Evolutionary conservation across 1,140 invertebrate species (phyloP).

Genomic region (Drosophila rhopaloa): DNA sequence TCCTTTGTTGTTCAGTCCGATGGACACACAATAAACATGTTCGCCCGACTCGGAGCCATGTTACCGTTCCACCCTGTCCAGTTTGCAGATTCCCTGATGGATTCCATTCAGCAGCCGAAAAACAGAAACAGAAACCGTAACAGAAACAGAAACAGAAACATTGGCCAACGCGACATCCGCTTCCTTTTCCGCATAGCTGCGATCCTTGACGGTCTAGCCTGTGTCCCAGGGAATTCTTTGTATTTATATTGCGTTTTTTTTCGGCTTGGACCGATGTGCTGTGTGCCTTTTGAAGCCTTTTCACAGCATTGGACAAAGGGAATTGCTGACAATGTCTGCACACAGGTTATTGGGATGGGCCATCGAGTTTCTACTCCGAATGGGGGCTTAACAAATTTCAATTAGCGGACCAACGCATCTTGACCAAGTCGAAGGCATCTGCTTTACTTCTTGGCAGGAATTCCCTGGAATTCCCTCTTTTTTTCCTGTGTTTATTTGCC

Average conservation of each 20-base stretch:
- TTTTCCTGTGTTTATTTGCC: slow-evolving; percentile 5
- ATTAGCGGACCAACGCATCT: slow-evolving; percentile 59
- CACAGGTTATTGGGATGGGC: neutral
- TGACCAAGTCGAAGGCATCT: slow-evolving; percentile 31
- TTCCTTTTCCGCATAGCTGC: slow-evolving; percentile 67
- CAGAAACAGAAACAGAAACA: slow-evolving; percentile 50
- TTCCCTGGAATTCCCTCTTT: neutral
- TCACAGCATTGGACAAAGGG: slow-evolving; percentile 71
- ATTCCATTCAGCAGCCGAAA: slow-evolving; percentile 44
- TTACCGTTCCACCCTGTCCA: slow-evolving; percentile 2
- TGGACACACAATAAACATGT: slow-evolving; percentile 44
- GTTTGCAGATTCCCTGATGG: slow-evolving; percentile 33
- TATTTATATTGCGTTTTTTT: slow-evolving; percentile 36
- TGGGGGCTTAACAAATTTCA: slow-evolving; percentile 73
- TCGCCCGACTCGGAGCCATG: slow-evolving; percentile 9
- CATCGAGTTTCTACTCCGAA: neutral
- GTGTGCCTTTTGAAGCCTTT: slow-evolving; percentile 73
- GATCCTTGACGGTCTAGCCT: slow-evolving; percentile 32
- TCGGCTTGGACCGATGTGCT: neutral
- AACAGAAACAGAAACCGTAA: slow-evolving; percentile 2
- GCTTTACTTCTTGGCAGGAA: slow-evolving; percentile 11
- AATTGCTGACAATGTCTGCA: slow-evolving; percentile 67
- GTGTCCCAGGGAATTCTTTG: slow-evolving; percentile 46
- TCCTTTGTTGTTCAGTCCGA: slow-evolving; percentile 23
- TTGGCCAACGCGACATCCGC: slow-evolving; percentile 78